These are phyloP conservation scores for Drosophila mauritiana DNA, from an alignment of 1,140 invertebrate genomes.

Conservation along the genomic window DNA sequence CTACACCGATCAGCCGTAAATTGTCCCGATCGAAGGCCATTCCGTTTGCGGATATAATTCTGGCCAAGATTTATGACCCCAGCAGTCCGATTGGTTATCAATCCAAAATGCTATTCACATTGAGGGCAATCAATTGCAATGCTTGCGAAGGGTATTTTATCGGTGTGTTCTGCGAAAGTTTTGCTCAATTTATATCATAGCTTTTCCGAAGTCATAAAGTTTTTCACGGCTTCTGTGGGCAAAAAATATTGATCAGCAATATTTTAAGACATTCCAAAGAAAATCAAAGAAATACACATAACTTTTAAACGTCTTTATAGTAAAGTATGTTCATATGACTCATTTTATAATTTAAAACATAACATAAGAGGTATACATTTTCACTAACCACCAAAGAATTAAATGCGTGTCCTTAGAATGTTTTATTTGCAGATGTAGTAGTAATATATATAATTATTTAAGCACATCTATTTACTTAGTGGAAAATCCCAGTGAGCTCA, in stretches of 20 bases:
- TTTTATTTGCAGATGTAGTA: not conserved
- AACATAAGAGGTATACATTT: too few relatives aligned
- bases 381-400: too few relatives aligned
- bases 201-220: not conserved
- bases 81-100: slow-evolving; percentile 3
- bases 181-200: not conserved
- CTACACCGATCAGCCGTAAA: slow-evolving; percentile 24
- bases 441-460: too few relatives aligned
- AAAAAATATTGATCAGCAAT: slow-evolving; percentile 1
- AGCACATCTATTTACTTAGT: too few relatives aligned
- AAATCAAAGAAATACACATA: not conserved
- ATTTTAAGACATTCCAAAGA: not conserved
- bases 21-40: slow-evolving; percentile 26
- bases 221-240: not conserved
- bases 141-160: not conserved
- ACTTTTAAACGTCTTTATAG: not conserved
- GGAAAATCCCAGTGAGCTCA: not conserved
- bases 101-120: slow-evolving; percentile 18
- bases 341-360: too few relatives aligned
- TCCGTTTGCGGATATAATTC: slow-evolving; percentile 20
- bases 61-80: slow-evolving; percentile 11
- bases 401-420: too few relatives aligned
- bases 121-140: not conserved
- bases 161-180: not conserved
- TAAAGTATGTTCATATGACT: too few relatives aligned